These are phyloP conservation scores for Magallana nippona DNA, from an alignment of 2,888 invertebrate species.

Conservation along the genomic window DNA sequence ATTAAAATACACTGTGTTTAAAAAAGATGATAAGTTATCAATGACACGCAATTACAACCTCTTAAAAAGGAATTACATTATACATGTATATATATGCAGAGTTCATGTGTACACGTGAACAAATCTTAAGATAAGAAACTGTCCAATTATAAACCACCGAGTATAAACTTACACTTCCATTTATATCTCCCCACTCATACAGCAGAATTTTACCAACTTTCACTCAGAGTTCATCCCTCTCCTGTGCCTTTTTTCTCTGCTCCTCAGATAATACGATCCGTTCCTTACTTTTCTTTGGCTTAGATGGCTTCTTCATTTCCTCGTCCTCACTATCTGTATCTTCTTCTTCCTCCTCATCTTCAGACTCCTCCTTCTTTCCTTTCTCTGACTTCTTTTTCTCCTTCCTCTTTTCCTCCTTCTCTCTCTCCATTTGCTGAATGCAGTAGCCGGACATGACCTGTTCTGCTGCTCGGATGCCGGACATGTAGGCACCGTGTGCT, in stretches of 20 bases:
- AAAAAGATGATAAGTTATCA: too few relatives aligned
- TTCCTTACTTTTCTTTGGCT: slow-evolving; percentile 23
- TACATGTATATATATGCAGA: too few relatives aligned
- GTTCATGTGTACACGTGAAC: too few relatives aligned
- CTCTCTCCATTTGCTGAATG: slow-evolving; percentile 35
- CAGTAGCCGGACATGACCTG: slow-evolving; percentile 58
- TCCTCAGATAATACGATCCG: slow-evolving; percentile 28
- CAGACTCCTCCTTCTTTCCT: slow-evolving; percentile 26
- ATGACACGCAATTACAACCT: too few relatives aligned
- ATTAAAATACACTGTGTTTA: too few relatives aligned
- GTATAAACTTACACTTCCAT: too few relatives aligned
- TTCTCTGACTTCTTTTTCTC: slow-evolving; percentile 14
- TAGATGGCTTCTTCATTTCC: neutral
- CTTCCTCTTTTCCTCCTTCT: slow-evolving; percentile 38
- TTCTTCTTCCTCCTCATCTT: slow-evolving; percentile 2
- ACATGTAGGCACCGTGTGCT: slow-evolving; percentile 69
- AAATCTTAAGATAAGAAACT: too few relatives aligned
- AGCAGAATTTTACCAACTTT: neutral
- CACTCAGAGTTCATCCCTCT: slow-evolving; percentile 18
- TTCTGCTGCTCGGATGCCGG: slow-evolving; percentile 65
- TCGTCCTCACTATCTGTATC: neutral
- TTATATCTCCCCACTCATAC: neutral
- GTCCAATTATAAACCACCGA: too few relatives aligned
- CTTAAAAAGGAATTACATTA: too few relatives aligned
- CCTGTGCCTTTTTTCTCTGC: slow-evolving; percentile 17